Base-by-base conservation (phyloP, 1,140 invertebrate genomes). In the Protaetia brevitarsis region DNA sequence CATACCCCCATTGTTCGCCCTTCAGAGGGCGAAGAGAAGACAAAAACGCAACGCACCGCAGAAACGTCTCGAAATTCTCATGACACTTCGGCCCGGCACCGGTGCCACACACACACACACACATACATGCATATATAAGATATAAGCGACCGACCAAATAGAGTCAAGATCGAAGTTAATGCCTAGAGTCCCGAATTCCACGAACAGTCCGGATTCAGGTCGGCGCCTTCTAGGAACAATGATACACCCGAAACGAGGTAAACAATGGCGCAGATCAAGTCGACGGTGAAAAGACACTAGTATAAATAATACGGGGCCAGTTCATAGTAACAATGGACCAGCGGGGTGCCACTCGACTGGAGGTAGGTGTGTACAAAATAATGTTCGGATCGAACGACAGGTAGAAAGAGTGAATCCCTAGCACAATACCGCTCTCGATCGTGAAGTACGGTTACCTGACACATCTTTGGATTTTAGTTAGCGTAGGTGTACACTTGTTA, bases 221-320 rank as follows among this genome's bases (percentile, higher is more conserved):
- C 58, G 58, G 58, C 58, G 58, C 58, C 58, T 34, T 60, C 28
- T 34, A 60, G 58, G 58, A 60, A 60, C 58, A 60, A 60, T 60
- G 30, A 34, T 34, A 34, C 26, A 60, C 58, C 58, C 30, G 58
- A 34, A 29, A 29, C 58, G n/a, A 27, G 30, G 58, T 60, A 60
- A 34, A 60, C 58, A 60, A 60, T 60, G 58, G 58, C 26, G 58
- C 58, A 60, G 27, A 60, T 60, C 58, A 60, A 60, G 58, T 60
- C 26, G 30, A 60, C 58, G 27, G 58, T 60, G 30, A 60, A 60
- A 60, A 60, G 58, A 60, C 58, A 60, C 58, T 60, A 34, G 27
- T 30, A 30, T 30, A 34, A 30, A 60, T 30, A 60, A 30, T 30
- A 60, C 30, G 30, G 58, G 58, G 4, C 58, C 58, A 34, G 27